A percentile compares a stretch with the other conserved stretches of the same genome.
Conservation (phyloP, 2,797 vertebrate species). For the Meriones psammophilus region DNA sequence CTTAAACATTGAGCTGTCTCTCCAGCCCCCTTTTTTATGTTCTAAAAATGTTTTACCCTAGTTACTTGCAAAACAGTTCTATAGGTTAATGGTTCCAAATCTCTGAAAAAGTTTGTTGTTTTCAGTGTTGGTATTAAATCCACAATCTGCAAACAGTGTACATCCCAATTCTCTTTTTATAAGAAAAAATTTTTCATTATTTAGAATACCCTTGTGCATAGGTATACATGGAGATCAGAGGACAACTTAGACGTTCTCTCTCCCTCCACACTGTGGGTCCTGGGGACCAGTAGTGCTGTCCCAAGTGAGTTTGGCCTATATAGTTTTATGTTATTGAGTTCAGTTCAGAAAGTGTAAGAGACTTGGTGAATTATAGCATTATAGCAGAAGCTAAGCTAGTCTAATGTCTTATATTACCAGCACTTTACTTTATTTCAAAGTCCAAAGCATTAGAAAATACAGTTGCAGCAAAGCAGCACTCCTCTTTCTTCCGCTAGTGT, state of each 20-base stretch:
- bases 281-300: background rate
- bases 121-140: background rate
- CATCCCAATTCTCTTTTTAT: background rate
- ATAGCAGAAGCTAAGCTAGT: background rate
- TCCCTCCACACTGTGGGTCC: too few species aligned
- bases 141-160: background rate
- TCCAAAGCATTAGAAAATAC: background rate
- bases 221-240: background rate
- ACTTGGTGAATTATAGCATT: background rate
- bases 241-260: background rate
- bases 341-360: background rate
- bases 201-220: background rate
- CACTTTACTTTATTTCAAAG: conserved; percentile 7
- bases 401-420: background rate
- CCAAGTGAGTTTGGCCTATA: conserved; percentile 6
- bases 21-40: background rate
- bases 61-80: conserved; percentile 20
- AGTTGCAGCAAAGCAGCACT: too few species aligned
- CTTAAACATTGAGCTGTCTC: background rate
- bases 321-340: conserved; percentile 38
- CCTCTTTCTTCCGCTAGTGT: background rate
- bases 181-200: background rate
- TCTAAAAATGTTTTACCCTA: conserved; percentile 26
- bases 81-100: background rate
- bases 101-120: background rate